phyloP scores from a whole-genome alignment of 1,140 invertebrate genomes.

The Drosophila sp. region DNA sequence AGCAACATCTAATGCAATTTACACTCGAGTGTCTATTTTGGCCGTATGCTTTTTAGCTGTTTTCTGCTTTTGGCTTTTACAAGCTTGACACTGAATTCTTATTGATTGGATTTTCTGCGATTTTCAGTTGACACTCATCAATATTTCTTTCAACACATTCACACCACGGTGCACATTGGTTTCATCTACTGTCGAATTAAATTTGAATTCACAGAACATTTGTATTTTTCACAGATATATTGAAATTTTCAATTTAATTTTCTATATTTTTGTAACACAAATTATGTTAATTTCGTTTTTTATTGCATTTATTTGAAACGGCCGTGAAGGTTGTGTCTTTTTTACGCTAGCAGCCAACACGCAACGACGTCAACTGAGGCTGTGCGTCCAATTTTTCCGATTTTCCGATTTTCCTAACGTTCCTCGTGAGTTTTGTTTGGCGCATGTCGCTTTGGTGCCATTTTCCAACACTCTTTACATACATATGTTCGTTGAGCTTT shows the following conservation, averaged over 20 bases:
- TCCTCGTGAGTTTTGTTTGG: conserved; percentile 61
- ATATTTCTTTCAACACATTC: conserved; percentile 10
- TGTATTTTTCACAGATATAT: conserved; percentile 9
- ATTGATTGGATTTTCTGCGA: conserved; percentile 27
- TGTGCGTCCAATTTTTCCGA: conserved; percentile 62
- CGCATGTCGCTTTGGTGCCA: conserved; percentile 54
- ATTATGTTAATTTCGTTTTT: conserved; percentile 35
- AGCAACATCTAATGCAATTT: conserved; percentile 63
- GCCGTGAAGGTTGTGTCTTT: conserved; percentile 39
- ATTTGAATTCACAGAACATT: conserved; percentile 11
- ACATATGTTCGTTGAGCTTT: conserved; percentile 32
- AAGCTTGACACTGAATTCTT: conserved; percentile 26
- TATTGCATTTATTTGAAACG: conserved; percentile 29
- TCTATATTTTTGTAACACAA: conserved; percentile 15
- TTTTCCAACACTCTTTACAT: conserved; percentile 39
- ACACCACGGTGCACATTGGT: background rate
- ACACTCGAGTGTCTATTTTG: conserved; percentile 33
- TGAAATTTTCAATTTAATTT: too few relatives aligned
- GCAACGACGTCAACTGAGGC: conserved; percentile 72
- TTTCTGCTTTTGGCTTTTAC: conserved; percentile 13
- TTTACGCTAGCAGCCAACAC: conserved; percentile 61
- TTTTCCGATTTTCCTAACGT: conserved; percentile 67
- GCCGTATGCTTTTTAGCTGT: conserved; percentile 5
- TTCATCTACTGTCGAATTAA: background rate
- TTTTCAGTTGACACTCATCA: background rate